Percentiles rank a stretch among this genome's conserved stretches.
phyloP scores from a whole-genome alignment of 1,140 invertebrate species.

The Capitella teleta region DNA sequence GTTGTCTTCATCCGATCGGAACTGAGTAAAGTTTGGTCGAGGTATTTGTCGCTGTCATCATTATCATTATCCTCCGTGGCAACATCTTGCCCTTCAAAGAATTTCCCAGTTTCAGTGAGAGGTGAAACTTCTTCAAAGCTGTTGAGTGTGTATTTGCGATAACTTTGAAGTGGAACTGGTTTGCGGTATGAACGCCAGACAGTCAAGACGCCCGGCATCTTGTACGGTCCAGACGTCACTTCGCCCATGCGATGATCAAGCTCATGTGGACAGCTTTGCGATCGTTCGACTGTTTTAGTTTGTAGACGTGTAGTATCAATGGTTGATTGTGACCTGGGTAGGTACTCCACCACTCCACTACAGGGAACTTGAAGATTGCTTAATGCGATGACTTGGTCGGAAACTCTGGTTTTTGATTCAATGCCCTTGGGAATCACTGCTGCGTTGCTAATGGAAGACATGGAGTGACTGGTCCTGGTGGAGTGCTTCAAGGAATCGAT shows the following conservation, averaged over 20 bases:
- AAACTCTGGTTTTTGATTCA: too few species aligned
- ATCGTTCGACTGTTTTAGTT: too few species aligned
- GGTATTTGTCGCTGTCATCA: too few species aligned
- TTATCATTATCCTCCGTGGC: too few species aligned
- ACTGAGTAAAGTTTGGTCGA: too few species aligned
- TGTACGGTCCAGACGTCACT: not conserved
- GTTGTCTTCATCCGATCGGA: too few species aligned
- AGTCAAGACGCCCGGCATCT: not conserved
- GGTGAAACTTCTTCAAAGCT: not conserved
- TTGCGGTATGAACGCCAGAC: not conserved
- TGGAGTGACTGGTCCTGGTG: not conserved
- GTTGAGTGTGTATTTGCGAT: not conserved
- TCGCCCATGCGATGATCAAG: not conserved
- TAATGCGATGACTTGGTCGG: not conserved
- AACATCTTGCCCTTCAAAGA: not conserved
- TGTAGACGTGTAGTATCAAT: too few species aligned
- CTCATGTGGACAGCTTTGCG: too few species aligned
- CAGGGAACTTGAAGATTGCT: too few species aligned
- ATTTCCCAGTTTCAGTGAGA: not conserved
- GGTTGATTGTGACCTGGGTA: too few species aligned
- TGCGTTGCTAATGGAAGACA: not conserved
- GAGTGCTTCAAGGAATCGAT: too few species aligned
- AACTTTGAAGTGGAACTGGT: not conserved
- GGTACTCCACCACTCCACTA: too few species aligned
- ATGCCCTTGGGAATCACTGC: not conserved